Base-by-base conservation (phyloP, 2,113 vertebrate species). In the Coturnix japonica region DNA sequence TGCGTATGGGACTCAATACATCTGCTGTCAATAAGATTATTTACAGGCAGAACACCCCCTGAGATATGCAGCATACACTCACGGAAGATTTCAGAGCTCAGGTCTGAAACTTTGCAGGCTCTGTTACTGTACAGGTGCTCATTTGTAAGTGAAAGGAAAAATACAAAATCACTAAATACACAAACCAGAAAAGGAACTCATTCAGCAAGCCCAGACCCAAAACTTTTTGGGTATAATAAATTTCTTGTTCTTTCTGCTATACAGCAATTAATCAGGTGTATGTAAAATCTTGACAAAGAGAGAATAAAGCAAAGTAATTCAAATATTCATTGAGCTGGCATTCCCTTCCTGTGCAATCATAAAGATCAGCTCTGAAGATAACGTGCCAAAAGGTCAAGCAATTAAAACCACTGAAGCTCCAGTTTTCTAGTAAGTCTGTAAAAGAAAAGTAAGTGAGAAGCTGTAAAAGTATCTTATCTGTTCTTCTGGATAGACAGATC, bases 321-420 rank as follows among this genome's bases (percentile, higher is more conserved):
- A 75, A 91, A 78, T 90, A 91, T 86, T 89, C 41, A 15, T 17
- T 37, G 63, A 84, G 35, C 21, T 74, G 61, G 37, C 66, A 57
- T 86, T 83, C 63, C 54, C 63, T 90, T 88, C 70, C 85, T 93
- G 35, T 28, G 35, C 47, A 54, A 84, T 54, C 39, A 30, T 49
- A 88, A 95, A 94, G 90, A 94, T 86, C 83, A 81, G 23, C 35
- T 91, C 74, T 74, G 44, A 26, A 90, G 88, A 93, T 91, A 91
- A 81, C 13, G n/a, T 86, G 82, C 70, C 83, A 75, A 84, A 95
- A 91, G 92, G 86, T 95, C 88, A 94, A 86, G 77, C 77, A 88
- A 90, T 91, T 94, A 94, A 93, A 93, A 61, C 39, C 70, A 61
- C 66, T 54, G 70, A 84, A 72, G 41, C 31, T 91, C 31, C 72